A percentile compares a stretch with the other conserved stretches of the same genome.
These are phyloP conservation scores for Colostygia pectinataria DNA, from an alignment of 2,888 invertebrate species.

Conservation along the genomic window DNA sequence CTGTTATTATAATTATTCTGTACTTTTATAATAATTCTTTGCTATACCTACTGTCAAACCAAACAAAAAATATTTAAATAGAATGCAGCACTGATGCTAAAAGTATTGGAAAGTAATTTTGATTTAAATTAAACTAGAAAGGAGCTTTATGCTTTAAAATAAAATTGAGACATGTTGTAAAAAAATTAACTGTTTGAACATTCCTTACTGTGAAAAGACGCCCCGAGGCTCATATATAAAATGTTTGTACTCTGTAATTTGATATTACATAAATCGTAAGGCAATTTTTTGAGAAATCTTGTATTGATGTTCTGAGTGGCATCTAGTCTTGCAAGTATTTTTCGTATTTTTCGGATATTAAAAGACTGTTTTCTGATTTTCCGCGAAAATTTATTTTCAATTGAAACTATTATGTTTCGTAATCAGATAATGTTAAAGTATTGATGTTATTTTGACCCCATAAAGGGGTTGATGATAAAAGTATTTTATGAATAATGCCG, in stretches of 20 bases:
- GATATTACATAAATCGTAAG: constrained; percentile 53
- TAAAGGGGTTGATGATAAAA: constrained; percentile 31
- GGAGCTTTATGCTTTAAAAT: constrained; percentile 17
- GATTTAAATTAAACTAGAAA: constrained; percentile 1
- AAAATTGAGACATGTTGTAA: constrained; percentile 28
- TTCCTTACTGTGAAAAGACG: constrained; percentile 55
- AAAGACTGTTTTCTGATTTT: constrained; percentile 69
- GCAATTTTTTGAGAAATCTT: constrained; percentile 42
- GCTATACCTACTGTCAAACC: too few relatives aligned
- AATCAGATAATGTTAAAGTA: constrained; percentile 50
- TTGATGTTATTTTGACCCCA: constrained; percentile 41
- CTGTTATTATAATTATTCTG: too few relatives aligned
- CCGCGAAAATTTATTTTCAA: constrained; percentile 35
- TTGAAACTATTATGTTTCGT: constrained; percentile 41
- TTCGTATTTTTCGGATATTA: constrained; percentile 53
- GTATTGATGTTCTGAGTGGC: constrained; percentile 54
- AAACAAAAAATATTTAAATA: neutral
- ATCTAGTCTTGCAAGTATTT: constrained; percentile 65
- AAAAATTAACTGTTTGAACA: constrained; percentile 36
- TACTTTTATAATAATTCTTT: too few relatives aligned
- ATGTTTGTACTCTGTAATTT: constrained; percentile 41
- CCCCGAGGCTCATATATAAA: constrained; percentile 47
- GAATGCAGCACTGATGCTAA: neutral
- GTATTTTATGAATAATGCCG: constrained; percentile 51
- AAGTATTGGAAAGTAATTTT: constrained; percentile 3